Conservation (phyloP, 2,797 vertebrate genomes). For the Hoplostethus atlanticus region DNA sequence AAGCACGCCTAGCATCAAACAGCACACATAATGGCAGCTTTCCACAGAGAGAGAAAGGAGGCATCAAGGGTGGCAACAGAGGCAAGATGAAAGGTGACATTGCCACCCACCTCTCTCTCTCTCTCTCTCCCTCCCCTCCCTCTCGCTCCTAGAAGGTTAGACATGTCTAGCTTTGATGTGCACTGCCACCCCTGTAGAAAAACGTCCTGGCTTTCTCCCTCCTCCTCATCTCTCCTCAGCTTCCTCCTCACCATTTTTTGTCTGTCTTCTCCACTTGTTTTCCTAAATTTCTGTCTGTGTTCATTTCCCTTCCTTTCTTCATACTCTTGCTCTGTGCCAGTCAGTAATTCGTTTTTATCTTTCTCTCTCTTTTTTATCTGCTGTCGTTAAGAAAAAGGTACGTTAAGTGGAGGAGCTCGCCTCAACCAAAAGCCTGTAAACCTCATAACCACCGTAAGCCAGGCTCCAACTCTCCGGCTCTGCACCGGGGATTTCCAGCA, state of each 20-base stretch:
- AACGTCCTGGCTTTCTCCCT: slow-evolving; percentile 46
- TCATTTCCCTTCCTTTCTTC: slow-evolving; percentile 56
- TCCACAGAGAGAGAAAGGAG: slow-evolving; percentile 23
- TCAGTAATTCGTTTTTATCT: slow-evolving; percentile 54
- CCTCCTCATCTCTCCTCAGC: slow-evolving; percentile 23
- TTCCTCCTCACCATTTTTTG: slow-evolving; percentile 29
- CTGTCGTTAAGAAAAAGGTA: slow-evolving; percentile 7
- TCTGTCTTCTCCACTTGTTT: slow-evolving; percentile 42
- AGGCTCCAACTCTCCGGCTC: slow-evolving; percentile 29
- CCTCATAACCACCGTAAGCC: slow-evolving; percentile 49
- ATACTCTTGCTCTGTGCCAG: slow-evolving; percentile 35
- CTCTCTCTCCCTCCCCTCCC: slow-evolving; percentile 16
- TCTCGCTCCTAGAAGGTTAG: slow-evolving; percentile 52
- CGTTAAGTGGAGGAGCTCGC: slow-evolving; percentile 18
- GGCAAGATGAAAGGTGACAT: slow-evolving; percentile 82
- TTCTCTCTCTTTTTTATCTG: slow-evolving; percentile 4
- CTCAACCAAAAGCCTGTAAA: slow-evolving; percentile 52
- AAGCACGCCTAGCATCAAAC: slow-evolving; percentile 68
- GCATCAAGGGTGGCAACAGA: slow-evolving; percentile 60
- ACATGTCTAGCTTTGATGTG: slow-evolving; percentile 67
- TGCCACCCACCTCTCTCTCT: slow-evolving; percentile 69
- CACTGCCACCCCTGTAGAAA: slow-evolving; percentile 53
- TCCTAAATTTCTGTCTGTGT: slow-evolving; percentile 24
- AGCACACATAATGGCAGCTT: slow-evolving; percentile 68
- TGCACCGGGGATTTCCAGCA: slow-evolving; percentile 54